phyloP scores from a whole-genome alignment of 2,113 vertebrate species.

The Lepus europaeus region DNA sequence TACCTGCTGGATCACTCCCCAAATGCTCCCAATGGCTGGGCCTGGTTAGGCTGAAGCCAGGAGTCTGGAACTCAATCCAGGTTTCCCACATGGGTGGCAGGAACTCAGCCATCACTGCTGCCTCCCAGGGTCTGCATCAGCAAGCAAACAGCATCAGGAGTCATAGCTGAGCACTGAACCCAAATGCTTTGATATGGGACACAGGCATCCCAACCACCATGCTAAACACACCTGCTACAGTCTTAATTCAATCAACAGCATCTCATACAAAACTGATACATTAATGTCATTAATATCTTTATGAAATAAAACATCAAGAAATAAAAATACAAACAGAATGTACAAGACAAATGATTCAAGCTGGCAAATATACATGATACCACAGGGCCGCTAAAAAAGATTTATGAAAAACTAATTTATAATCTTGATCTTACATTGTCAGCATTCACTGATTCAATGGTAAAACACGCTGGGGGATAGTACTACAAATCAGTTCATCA shows the following conservation, averaged over 20 bases:
- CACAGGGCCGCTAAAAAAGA: constrained; percentile 44
- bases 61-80: too few relatives aligned
- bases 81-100: too few relatives aligned
- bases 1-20: too few relatives aligned
- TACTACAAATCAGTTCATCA: background rate
- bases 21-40: too few relatives aligned
- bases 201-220: too few relatives aligned
- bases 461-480: constrained; percentile 3
- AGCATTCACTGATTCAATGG: constrained; percentile 43
- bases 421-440: constrained; percentile 52
- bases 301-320: constrained; percentile 80
- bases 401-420: constrained; percentile 64
- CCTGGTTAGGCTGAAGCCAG: too few relatives aligned
- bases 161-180: too few relatives aligned
- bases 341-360: constrained; percentile 62
- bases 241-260: constrained; percentile 47
- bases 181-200: too few relatives aligned
- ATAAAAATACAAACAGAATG: constrained; percentile 81
- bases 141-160: too few relatives aligned
- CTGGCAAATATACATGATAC: constrained; percentile 65
- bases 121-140: too few relatives aligned
- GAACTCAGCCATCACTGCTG: too few relatives aligned
- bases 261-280: constrained; percentile 65
- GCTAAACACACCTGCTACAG: background rate
- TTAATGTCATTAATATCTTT: constrained; percentile 75